Evolutionary conservation across 2,797 vertebrate genomes (phyloP).

Genomic region (Ciconia nigra): DNA sequence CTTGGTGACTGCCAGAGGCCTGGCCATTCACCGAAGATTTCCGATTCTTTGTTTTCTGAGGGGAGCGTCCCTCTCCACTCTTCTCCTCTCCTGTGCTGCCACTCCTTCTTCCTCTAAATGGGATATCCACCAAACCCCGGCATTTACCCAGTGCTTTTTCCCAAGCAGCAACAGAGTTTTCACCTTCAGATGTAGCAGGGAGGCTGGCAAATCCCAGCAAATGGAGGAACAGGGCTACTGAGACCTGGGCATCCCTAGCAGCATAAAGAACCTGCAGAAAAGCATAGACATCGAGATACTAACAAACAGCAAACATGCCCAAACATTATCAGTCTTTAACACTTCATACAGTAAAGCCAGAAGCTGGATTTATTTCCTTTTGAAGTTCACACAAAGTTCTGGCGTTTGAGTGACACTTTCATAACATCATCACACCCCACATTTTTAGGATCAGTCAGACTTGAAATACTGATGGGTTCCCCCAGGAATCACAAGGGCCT

Average conservation of each 20-base stretch:
- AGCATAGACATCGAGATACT: neutral
- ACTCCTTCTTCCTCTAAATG: conserved; percentile 81
- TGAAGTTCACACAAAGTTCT: neutral
- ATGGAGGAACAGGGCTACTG: conserved; percentile 89
- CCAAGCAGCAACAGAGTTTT: conserved; percentile 33
- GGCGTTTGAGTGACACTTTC: neutral
- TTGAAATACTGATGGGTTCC: neutral
- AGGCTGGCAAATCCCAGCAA: conserved; percentile 78
- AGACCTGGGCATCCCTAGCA: conserved; percentile 92
- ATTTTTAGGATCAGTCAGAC: neutral
- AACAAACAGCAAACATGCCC: neutral
- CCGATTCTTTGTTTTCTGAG: conserved; percentile 69
- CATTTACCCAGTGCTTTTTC: conserved; percentile 79
- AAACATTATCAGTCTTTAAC: neutral
- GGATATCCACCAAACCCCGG: conserved; percentile 88
- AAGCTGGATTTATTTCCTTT: neutral
- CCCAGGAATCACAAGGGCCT: neutral
- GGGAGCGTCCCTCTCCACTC: conserved; percentile 57
- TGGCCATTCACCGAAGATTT: conserved; percentile 71
- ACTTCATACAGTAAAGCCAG: neutral
- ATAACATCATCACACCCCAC: neutral
- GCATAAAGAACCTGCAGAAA: conserved; percentile 87
- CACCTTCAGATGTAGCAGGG: conserved; percentile 3
- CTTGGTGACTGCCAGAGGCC: conserved; percentile 80
- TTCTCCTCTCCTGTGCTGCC: conserved; percentile 73